A percentile compares a stretch with the other conserved stretches of the same genome.
phyloP scores from a whole-genome alignment of 2,888 invertebrate genomes.

The Melipona beecheii region DNA sequence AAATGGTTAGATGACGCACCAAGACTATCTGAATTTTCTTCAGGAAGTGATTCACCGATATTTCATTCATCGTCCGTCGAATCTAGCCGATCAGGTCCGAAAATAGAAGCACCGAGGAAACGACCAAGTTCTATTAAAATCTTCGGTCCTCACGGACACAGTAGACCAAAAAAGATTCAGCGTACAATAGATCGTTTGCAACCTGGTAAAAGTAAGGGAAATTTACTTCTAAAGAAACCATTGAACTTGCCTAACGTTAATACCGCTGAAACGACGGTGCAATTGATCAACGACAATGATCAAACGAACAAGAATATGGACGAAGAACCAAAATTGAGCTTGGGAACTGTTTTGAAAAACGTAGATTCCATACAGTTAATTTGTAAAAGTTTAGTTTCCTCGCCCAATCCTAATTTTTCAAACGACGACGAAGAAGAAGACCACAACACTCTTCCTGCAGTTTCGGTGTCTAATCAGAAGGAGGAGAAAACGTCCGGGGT shows the following conservation, averaged over 20 bases:
- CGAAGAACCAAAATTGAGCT: conserved; percentile 91
- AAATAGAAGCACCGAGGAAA: conserved; percentile 87
- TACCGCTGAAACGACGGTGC: conserved; percentile 82
- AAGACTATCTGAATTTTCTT: conserved; percentile 90
- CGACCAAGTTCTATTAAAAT: conserved; percentile 78
- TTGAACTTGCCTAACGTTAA: conserved; percentile 86
- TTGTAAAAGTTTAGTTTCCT: conserved; percentile 81
- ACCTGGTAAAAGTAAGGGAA: conserved; percentile 95
- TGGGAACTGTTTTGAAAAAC: conserved; percentile 90
- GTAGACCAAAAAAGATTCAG: conserved; percentile 87
- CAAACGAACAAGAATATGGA: conserved; percentile 80
- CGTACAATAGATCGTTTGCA: conserved; percentile 93
- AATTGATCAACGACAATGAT: conserved; percentile 86
- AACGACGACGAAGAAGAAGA: conserved; percentile 84
- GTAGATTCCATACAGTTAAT: conserved; percentile 82
- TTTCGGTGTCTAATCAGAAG: conserved; percentile 67
- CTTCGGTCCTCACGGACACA: conserved; percentile 78
- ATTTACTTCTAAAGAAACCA: conserved; percentile 89
- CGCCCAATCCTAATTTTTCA: conserved; percentile 80
- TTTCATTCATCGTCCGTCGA: conserved; percentile 76
- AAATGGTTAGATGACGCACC: conserved; percentile 95
- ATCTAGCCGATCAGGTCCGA: conserved; percentile 87
- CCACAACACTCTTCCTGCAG: conserved; percentile 66
- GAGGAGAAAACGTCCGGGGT: conserved; percentile 75
- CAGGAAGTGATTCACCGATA: conserved; percentile 90